These are phyloP conservation scores for Plagodis pulveraria DNA, from an alignment of 2,888 invertebrate genomes.

Conservation along the genomic window DNA sequence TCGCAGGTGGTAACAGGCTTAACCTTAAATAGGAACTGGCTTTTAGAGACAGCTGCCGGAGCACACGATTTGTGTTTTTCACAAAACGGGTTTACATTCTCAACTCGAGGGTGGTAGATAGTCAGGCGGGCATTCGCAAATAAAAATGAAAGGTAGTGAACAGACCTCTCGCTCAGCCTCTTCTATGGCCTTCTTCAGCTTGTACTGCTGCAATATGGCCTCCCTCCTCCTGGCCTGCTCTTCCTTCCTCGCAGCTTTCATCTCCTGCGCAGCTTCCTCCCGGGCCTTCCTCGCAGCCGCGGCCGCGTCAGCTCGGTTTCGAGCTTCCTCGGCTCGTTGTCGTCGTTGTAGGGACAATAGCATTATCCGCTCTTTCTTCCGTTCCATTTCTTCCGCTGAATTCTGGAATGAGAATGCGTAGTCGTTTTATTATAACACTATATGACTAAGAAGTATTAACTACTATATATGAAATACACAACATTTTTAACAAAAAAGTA, in stretches of 20 bases:
- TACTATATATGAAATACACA: too few relatives aligned
- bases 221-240: conserved; percentile 95
- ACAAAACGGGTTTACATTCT: too few relatives aligned
- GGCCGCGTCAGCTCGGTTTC: conserved; percentile 90
- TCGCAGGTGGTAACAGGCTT: too few relatives aligned
- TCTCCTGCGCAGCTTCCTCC: conserved; percentile 90
- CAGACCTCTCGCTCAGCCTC: conserved; percentile 94
- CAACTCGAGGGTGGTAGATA: too few relatives aligned
- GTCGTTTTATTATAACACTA: background rate
- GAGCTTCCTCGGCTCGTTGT: conserved; percentile 95
- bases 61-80: too few relatives aligned
- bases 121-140: too few relatives aligned
- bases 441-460: too few relatives aligned
- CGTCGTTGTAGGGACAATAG: conserved; percentile 94
- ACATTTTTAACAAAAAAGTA: too few relatives aligned
- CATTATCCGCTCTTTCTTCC: conserved; percentile 96
- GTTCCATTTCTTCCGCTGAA: conserved; percentile 95
- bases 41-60: too few relatives aligned
- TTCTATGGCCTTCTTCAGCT: conserved; percentile 96
- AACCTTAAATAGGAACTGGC: too few relatives aligned
- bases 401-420: conserved; percentile 79
- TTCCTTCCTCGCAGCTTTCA: conserved; percentile 89
- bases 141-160: background rate
- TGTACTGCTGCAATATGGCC: conserved; percentile 95
- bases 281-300: conserved; percentile 89